A percentile compares a stretch with the other conserved stretches of the same genome.
phyloP scores from a whole-genome alignment of 2,113 vertebrate genomes.

The Muntiacus reevesi region DNA sequence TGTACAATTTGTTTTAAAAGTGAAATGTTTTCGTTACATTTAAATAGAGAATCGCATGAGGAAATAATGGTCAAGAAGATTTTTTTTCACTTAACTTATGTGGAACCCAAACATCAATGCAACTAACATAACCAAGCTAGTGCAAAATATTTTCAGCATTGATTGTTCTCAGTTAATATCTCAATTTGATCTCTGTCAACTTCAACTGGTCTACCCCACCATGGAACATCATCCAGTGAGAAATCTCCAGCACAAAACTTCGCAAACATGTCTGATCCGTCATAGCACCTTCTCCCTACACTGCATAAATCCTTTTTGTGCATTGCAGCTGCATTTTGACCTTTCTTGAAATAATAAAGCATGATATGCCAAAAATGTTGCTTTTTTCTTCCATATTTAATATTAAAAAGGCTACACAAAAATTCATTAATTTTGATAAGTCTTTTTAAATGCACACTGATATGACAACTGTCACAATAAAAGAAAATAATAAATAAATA shows the following conservation, averaged over 20 bases:
- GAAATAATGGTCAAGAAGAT: neutral
- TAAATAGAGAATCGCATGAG: neutral
- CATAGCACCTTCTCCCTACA: neutral
- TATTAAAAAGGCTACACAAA: neutral
- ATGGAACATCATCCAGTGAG: neutral
- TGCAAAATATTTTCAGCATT: neutral
- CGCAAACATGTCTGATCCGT: neutral
- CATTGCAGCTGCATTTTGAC: neutral
- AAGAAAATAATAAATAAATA: neutral
- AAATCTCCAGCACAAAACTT: neutral
- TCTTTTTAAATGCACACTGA: neutral
- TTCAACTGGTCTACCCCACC: neutral
- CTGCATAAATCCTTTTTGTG: neutral
- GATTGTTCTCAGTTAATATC: neutral
- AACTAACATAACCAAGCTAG: neutral
- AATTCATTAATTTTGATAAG: neutral
- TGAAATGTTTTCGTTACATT: neutral
- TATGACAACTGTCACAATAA: neutral
- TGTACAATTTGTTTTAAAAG: neutral
- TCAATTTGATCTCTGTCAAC: neutral
- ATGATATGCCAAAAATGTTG: neutral
- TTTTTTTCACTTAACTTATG: neutral
- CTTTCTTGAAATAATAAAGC: neutral
- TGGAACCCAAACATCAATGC: neutral
- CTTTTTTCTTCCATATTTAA: neutral